Percentiles rank a stretch among this genome's conserved stretches.
These are phyloP conservation scores for Drosophila bocqueti DNA, from an alignment of 1,140 invertebrate species.

Conservation along the genomic window DNA sequence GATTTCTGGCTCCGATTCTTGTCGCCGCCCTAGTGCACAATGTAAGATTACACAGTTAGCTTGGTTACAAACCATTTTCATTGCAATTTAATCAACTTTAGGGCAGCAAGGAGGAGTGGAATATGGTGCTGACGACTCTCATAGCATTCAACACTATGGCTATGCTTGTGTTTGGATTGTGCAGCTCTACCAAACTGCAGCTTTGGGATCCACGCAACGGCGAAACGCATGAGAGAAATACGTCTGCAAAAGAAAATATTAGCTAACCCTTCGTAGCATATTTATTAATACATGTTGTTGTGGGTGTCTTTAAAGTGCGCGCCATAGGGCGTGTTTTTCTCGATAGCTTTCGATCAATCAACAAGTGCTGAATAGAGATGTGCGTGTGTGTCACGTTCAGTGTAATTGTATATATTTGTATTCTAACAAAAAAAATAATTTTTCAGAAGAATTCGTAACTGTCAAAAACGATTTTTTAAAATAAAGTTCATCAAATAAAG, in stretches of 20 bases:
- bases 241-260: background rate
- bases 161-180: conserved; percentile 58
- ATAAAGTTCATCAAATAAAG: background rate
- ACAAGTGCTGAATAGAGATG: background rate
- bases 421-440: background rate
- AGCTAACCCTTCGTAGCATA: background rate
- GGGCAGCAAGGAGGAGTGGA: conserved; percentile 76
- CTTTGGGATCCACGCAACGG: conserved; percentile 62
- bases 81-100: conserved; percentile 5
- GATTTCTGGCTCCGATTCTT: conserved; percentile 65
- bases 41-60: conserved; percentile 37
- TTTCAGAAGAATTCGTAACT: background rate
- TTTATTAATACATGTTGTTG: conserved; percentile 1
- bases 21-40: conserved; percentile 57
- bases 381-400: background rate
- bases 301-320: conserved; percentile 11
- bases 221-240: background rate
- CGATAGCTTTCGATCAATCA: background rate
- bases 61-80: background rate
- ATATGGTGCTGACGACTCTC: conserved; percentile 55
- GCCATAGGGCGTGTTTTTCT: background rate
- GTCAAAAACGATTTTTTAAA: too few relatives aligned
- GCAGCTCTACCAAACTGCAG: conserved; percentile 63
- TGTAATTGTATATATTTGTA: background rate
- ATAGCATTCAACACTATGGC: conserved; percentile 51